phyloP scores from a whole-genome alignment of 2,888 invertebrate species.

The Amphipyra tragopoginis region DNA sequence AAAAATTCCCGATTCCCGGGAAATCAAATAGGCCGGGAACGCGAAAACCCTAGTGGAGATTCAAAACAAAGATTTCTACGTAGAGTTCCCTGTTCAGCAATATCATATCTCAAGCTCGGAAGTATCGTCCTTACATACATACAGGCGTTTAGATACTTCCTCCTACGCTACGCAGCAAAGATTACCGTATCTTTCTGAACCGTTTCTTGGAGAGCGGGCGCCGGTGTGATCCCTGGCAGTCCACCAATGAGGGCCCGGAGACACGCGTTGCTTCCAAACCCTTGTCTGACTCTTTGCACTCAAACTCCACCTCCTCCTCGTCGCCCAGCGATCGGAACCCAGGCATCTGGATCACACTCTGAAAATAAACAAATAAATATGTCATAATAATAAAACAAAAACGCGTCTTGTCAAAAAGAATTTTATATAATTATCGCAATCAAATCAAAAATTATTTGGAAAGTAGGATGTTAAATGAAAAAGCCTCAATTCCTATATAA shows the following conservation, averaged over 20 bases:
- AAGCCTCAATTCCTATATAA: not conserved
- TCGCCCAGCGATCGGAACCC: conserved; percentile 97
- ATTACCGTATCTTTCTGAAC: conserved; percentile 95
- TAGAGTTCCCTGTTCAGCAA: conserved; percentile 22
- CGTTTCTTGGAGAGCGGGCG: conserved; percentile 95
- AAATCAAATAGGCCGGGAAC: too few species aligned
- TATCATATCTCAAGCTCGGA: conserved; percentile 34
- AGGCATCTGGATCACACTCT: conserved; percentile 97
- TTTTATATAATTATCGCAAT: not conserved
- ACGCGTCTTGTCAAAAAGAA: too few species aligned
- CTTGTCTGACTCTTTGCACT: conserved; percentile 95
- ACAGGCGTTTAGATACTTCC: conserved; percentile 36
- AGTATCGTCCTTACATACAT: conserved; percentile 39
- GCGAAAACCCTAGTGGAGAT: too few species aligned
- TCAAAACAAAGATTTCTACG: not conserved
- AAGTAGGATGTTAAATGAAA: not conserved
- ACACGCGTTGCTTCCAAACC: conserved; percentile 96
- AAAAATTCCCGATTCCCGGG: too few species aligned
- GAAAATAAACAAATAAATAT: conserved; percentile 68
- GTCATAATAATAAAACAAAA: not conserved
- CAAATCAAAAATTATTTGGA: not conserved
- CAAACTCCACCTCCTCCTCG: conserved; percentile 96
- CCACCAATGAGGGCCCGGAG: conserved; percentile 93
- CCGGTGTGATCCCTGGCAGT: conserved; percentile 95
- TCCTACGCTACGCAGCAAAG: conserved; percentile 41